These are phyloP conservation scores for Dicrostonyx torquatus DNA, from an alignment of 2,797 vertebrate genomes.

Conservation along the genomic window DNA sequence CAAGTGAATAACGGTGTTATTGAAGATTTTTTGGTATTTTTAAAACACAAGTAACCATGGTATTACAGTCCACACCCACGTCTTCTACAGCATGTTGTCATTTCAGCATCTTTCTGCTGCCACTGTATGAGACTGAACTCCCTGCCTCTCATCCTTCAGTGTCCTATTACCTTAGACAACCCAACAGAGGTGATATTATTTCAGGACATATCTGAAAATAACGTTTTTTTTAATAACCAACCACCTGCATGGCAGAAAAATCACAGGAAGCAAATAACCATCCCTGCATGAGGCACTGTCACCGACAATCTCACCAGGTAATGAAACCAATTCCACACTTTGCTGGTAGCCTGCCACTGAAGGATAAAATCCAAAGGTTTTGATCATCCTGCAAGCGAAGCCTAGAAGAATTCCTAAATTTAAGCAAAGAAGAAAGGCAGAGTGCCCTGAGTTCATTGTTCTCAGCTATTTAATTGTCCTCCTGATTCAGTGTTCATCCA, in stretches of 20 bases:
- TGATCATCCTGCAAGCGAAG: constrained; percentile 62
- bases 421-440: constrained; percentile 53
- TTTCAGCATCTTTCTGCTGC: constrained; percentile 44
- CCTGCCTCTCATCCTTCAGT: constrained; percentile 46
- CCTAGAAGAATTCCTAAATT: constrained; percentile 50
- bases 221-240: constrained; percentile 72
- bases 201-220: constrained; percentile 81
- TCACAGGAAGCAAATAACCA: constrained; percentile 78
- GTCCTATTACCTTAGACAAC: constrained; percentile 72
- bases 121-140: constrained; percentile 23
- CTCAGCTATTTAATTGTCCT: constrained; percentile 79
- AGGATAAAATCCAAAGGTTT: constrained; percentile 70
- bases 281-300: constrained; percentile 68
- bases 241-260: constrained; percentile 79
- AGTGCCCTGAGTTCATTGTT: constrained; percentile 55
- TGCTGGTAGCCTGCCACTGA: constrained; percentile 73
- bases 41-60: not conserved
- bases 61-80: not conserved
- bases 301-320: constrained; percentile 71
- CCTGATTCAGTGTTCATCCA: constrained; percentile 61
- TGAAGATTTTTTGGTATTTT: constrained; percentile 39
- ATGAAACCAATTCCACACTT: constrained; percentile 82
- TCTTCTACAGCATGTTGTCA: not conserved
- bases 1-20: not conserved
- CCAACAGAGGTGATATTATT: constrained; percentile 81